A percentile compares a stretch with the other conserved stretches of the same genome.
These are phyloP conservation scores for Drosophila emarginata DNA, from an alignment of 2,888 invertebrate species.

Conservation along the genomic window DNA sequence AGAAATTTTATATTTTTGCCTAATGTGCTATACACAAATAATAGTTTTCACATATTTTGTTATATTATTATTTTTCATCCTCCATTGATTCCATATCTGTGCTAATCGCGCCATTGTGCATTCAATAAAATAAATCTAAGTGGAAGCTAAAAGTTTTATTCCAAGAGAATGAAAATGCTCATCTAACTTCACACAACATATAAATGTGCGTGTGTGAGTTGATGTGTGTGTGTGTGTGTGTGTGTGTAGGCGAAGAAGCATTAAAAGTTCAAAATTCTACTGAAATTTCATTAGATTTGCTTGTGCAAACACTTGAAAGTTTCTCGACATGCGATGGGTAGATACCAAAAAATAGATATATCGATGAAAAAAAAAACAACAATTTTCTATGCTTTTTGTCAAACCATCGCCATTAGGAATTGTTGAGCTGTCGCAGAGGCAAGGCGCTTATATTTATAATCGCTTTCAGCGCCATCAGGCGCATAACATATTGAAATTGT, in stretches of 20 bases:
- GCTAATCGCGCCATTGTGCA: constrained; percentile 6
- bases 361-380: not conserved
- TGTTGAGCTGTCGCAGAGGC: not conserved
- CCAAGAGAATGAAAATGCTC: constrained; percentile 13
- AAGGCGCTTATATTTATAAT: constrained; percentile 33
- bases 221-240: not conserved
- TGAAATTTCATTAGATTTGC: constrained; percentile 33
- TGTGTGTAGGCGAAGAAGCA: constrained; percentile 15
- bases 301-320: constrained; percentile 32
- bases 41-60: not conserved
- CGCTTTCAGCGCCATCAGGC: constrained; percentile 38
- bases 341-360: not conserved
- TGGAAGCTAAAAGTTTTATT: constrained; percentile 25
- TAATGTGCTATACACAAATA: not conserved
- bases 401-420: constrained; percentile 7
- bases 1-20: not conserved
- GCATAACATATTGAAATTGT: constrained; percentile 40
- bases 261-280: constrained; percentile 37
- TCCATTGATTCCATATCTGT: not conserved
- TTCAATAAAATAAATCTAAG: constrained; percentile 30
- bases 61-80: not conserved
- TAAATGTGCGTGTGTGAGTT: not conserved
- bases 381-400: constrained; percentile 16
- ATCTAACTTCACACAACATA: not conserved
- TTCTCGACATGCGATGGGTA: constrained; percentile 28